Percentiles rank a stretch among this genome's conserved stretches.
phyloP scores from a whole-genome alignment of 92 coral and sea anemone species.

The Phenganax marumi region DNA sequence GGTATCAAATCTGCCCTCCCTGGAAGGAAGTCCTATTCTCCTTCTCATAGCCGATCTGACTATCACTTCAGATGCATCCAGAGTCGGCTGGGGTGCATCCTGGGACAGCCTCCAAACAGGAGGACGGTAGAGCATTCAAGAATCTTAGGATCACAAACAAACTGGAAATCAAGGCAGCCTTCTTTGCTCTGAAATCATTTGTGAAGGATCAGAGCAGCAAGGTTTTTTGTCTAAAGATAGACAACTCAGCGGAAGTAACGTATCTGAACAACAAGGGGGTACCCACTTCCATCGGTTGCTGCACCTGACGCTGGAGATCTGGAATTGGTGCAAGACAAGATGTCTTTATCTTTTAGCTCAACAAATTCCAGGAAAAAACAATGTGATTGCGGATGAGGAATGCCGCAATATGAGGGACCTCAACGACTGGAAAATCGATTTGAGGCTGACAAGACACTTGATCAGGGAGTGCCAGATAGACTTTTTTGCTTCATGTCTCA shows the following conservation, averaged over 20 bases:
- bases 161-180: not conserved
- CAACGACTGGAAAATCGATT: constrained; percentile 18
- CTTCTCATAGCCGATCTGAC: constrained; percentile 21
- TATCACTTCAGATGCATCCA: constrained; percentile 23
- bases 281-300: not conserved
- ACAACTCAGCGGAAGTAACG: not conserved
- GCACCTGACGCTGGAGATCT: not conserved
- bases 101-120: not conserved
- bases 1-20: not conserved
- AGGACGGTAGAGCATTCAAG: not conserved
- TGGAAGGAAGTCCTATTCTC: constrained; percentile 9
- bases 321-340: constrained; percentile 10
- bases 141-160: not conserved
- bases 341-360: constrained; percentile 3
- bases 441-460: not conserved
- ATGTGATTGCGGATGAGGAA: not conserved
- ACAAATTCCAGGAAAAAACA: not conserved
- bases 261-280: constrained; percentile 1
- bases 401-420: not conserved
- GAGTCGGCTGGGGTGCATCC: constrained; percentile 14
- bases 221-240: not conserved
- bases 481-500: not conserved
- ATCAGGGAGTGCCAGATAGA: constrained; percentile 11
- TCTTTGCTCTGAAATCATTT: constrained; percentile 15
- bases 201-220: constrained; percentile 3